Percentiles rank a stretch among this genome's conserved stretches.
Conservation (phyloP, 2,113 vertebrate species). For the Mionectes macconnelli region DNA sequence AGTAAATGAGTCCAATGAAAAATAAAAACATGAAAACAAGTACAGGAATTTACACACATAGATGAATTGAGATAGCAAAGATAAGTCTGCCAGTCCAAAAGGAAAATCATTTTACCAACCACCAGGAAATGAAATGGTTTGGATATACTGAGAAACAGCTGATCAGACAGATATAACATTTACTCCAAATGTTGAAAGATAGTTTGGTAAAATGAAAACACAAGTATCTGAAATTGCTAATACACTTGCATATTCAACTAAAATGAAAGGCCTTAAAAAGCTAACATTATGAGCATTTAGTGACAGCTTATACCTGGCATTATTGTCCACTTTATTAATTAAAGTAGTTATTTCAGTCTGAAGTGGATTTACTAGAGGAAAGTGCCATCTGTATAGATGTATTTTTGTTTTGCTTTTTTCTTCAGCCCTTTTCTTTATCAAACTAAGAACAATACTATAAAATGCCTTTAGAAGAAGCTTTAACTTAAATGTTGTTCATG, state of each 20-base stretch:
- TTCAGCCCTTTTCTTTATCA: not conserved
- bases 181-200: not conserved
- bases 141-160: not conserved
- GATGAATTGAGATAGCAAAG: not conserved
- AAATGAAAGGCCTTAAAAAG: not conserved
- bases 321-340: not conserved
- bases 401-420: not conserved
- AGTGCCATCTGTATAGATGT: not conserved
- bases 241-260: not conserved
- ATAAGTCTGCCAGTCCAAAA: not conserved
- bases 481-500: not conserved
- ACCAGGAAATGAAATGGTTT: not conserved
- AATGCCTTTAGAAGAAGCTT: not conserved
- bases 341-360: not conserved
- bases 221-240: not conserved
- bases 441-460: not conserved
- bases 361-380: not conserved
- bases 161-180: not conserved
- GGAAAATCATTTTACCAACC: not conserved
- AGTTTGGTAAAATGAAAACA: not conserved
- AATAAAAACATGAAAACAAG: not conserved
- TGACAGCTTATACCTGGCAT: not conserved
- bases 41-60: not conserved
- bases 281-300: not conserved
- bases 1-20: not conserved